Evolutionary conservation across 2,113 vertebrate species (phyloP).

Genomic region (Hoplias malabaricus): DNA sequence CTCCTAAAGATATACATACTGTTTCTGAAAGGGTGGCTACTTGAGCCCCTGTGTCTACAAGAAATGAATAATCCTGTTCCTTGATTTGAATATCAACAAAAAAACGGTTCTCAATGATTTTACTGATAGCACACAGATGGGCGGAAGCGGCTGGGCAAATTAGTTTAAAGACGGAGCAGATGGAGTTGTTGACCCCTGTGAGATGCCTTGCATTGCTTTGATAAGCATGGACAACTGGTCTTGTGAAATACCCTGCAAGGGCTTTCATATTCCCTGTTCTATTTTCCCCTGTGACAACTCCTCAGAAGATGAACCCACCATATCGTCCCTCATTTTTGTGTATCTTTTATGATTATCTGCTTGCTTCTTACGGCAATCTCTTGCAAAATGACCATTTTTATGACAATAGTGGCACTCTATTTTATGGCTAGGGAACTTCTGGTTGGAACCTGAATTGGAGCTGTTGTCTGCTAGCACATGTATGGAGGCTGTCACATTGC

Average conservation of each 20-base stretch:
- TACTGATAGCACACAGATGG: background rate
- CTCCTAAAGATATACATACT: background rate
- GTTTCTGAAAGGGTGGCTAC: background rate
- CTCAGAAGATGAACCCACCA: background rate
- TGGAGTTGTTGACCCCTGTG: background rate
- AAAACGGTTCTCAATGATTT: background rate
- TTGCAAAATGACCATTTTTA: background rate
- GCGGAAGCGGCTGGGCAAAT: background rate
- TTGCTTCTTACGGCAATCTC: background rate
- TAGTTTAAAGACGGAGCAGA: background rate
- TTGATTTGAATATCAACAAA: background rate
- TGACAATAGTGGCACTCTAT: no score
- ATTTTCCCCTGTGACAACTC: no score
- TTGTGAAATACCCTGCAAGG: no score
- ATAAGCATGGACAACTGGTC: background rate
- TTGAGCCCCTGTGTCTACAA: background rate
- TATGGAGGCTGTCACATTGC: no score
- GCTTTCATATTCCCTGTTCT: no score
- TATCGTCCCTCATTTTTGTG: background rate
- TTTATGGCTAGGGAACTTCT: no score
- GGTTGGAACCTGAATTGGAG: no score
- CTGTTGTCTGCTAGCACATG: no score
- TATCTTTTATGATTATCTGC: background rate
- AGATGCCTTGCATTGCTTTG: background rate
- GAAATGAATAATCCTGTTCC: background rate